These are phyloP conservation scores for Perdita meconis DNA, from an alignment of 2,888 invertebrate genomes.

Conservation along the genomic window DNA sequence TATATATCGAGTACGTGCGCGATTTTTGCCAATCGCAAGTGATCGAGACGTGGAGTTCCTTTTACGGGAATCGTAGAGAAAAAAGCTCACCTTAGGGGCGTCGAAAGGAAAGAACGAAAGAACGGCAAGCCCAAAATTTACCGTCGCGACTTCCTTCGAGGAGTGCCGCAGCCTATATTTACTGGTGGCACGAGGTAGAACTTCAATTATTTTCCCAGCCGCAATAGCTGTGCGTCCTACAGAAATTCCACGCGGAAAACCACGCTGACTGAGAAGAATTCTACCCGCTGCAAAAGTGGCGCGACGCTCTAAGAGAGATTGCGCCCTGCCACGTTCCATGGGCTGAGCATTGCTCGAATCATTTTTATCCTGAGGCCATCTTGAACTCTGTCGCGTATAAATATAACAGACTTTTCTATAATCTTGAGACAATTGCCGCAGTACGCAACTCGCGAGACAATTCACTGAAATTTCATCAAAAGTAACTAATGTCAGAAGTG, in stretches of 20 bases:
- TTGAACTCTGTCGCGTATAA: not conserved
- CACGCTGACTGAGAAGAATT: slow-evolving; percentile 44
- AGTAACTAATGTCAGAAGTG: not conserved
- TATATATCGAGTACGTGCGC: not conserved
- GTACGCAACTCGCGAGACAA: not conserved
- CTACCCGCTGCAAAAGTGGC: slow-evolving; percentile 19
- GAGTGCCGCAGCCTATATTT: slow-evolving; percentile 39
- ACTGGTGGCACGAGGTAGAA: slow-evolving; percentile 41
- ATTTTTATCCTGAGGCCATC: not conserved
- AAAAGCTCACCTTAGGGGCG: not conserved
- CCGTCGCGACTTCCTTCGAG: slow-evolving; percentile 37
- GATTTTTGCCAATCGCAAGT: not conserved
- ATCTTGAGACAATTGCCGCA: slow-evolving; percentile 3
- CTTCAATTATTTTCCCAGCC: slow-evolving; percentile 68
- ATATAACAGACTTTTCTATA: not conserved
- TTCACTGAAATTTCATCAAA: not conserved
- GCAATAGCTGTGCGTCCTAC: slow-evolving; percentile 56
- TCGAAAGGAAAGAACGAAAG: not conserved
- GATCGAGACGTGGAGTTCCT: not conserved
- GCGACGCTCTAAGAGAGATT: slow-evolving; percentile 19
- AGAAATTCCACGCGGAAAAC: slow-evolving; percentile 44
- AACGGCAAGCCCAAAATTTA: slow-evolving; percentile 36
- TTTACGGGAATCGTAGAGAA: not conserved
- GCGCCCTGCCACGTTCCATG: not conserved
- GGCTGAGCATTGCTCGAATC: slow-evolving; percentile 8